Evolutionary conservation across 92 coral and sea anemone genomes (phyloP).

Genomic region (Desmophyllum pertusum): DNA sequence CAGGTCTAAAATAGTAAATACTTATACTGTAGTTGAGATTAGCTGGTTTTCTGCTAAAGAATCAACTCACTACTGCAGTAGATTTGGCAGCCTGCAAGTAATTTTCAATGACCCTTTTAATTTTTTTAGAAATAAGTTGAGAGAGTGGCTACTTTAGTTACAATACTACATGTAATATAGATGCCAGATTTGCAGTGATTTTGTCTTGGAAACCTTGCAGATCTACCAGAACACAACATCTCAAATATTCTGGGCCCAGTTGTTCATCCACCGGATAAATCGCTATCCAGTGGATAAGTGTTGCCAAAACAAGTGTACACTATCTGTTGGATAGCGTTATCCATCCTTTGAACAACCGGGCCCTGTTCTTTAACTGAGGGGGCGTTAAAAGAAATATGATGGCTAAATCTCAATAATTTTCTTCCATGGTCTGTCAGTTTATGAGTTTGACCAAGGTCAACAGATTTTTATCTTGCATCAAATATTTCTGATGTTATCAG

Average conservation of each 20-base stretch:
- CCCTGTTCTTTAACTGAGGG: not conserved
- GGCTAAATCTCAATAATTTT: no score
- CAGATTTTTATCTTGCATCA: not conserved
- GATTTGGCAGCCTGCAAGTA: not conserved
- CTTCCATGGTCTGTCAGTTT: not conserved
- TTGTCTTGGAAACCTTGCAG: not conserved
- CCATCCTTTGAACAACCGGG: no score
- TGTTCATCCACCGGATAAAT: no score
- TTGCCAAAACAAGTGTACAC: no score
- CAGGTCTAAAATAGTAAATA: not conserved
- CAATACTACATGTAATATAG: not conserved
- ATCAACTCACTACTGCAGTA: not conserved
- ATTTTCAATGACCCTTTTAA: not conserved
- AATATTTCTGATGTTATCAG: slow-evolving; percentile 2
- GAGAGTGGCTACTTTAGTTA: not conserved
- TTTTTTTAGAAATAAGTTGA: not conserved
- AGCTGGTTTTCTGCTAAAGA: not conserved
- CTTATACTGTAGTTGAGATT: not conserved
- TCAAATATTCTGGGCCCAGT: not conserved
- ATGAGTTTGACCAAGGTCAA: not conserved
- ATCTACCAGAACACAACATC: not conserved
- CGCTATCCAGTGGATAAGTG: no score
- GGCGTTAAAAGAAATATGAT: not conserved
- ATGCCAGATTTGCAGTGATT: not conserved
- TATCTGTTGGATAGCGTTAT: no score